Percentiles rank a stretch among this genome's conserved stretches.
These are phyloP conservation scores for Euphysa ruthae DNA, from an alignment of 30 jellyfish, hydroid and myxozoan genomes.

Conservation along the genomic window DNA sequence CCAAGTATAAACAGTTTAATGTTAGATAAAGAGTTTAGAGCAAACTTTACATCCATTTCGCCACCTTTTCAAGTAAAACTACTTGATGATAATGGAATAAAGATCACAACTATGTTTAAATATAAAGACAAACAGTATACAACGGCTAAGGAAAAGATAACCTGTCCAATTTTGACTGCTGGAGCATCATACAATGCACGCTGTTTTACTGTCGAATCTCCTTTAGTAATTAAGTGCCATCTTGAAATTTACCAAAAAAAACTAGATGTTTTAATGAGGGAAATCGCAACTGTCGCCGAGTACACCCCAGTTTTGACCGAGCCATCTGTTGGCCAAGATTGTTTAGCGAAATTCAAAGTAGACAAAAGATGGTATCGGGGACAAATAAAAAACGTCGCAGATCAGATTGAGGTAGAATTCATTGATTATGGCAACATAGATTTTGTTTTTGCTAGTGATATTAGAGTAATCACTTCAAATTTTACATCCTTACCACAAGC, in stretches of 20 bases:
- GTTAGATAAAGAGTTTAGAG: constrained; percentile 22
- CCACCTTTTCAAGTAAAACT: constrained; percentile 21
- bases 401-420: constrained; percentile 30
- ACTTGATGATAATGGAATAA: too few relatives aligned
- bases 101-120: too few relatives aligned
- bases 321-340: constrained; percentile 12
- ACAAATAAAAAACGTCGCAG: constrained; percentile 5
- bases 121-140: too few relatives aligned
- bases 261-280: constrained; percentile 35
- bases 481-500: constrained; percentile 50
- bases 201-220: constrained; percentile 15
- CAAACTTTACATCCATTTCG: constrained; percentile 3
- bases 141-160: too few relatives aligned
- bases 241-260: constrained; percentile 16
- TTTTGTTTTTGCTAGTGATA: background rate
- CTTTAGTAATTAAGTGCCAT: background rate
- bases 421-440: constrained; percentile 58
- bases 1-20: background rate
- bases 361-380: constrained; percentile 70
- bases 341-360: constrained; percentile 31
- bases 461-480: constrained; percentile 14
- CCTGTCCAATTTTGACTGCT: background rate
- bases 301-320: constrained; percentile 1
- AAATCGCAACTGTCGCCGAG: constrained; percentile 25
- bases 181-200: background rate